These are phyloP conservation scores for Cladorhizidae sp. DNA, from an alignment of 37 sponge, comb jelly and placozoan species.

Conservation along the genomic window DNA sequence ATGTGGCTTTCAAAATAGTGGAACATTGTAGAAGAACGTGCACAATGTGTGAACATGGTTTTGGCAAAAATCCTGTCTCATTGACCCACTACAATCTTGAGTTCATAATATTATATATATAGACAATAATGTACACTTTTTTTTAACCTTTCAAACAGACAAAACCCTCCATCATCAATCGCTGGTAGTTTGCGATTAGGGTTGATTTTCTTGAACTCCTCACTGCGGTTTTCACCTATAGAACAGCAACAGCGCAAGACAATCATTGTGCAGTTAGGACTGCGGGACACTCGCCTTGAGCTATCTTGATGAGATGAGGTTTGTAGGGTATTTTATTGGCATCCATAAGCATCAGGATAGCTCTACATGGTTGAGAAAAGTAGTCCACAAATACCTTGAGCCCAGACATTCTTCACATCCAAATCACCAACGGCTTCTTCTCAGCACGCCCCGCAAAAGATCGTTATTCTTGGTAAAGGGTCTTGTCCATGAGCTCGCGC, in stretches of 20 bases:
- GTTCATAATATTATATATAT: no score
- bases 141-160: neutral
- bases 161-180: neutral
- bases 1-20: no score
- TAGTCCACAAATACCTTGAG: constrained; percentile 55
- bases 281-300: constrained; percentile 33
- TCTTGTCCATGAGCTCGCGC: neutral
- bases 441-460: neutral
- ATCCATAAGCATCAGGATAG: constrained; percentile 61
- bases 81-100: no score
- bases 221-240: constrained; percentile 38
- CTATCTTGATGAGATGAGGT: constrained; percentile 18
- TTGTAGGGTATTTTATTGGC: constrained; percentile 67
- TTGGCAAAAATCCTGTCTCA: no score
- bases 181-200: neutral
- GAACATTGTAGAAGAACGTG: no score
- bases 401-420: neutral
- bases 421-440: neutral
- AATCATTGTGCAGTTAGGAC: neutral
- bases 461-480: neutral
- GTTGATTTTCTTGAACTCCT: constrained; percentile 17
- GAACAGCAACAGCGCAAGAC: neutral
- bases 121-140: no score
- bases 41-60: no score
- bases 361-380: constrained; percentile 69